phyloP scores from a whole-genome alignment of 2,888 invertebrate genomes.

The Podabrus alpinus region DNA sequence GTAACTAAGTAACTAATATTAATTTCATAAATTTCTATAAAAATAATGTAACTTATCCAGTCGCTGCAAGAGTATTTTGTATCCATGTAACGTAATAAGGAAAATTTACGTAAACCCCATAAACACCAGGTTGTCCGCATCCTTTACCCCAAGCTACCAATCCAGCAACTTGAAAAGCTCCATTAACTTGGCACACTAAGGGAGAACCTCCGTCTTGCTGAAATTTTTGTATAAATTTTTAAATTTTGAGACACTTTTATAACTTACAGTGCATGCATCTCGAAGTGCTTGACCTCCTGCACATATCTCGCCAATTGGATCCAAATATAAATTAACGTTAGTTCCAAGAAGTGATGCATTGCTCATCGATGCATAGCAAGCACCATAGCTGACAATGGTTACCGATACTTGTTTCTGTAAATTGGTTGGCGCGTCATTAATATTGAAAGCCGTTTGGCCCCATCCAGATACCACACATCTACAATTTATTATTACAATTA shows the following conservation, averaged over 20 bases:
- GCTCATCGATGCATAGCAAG: constrained; percentile 47
- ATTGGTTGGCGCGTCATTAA: constrained; percentile 53
- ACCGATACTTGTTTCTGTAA: constrained; percentile 78
- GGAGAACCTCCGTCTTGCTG: constrained; percentile 79
- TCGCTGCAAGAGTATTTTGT: constrained; percentile 45
- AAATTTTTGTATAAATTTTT: constrained; percentile 33
- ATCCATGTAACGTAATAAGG: constrained; percentile 71
- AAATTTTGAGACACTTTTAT: not conserved
- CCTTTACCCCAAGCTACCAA: constrained; percentile 77
- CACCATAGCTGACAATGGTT: constrained; percentile 66
- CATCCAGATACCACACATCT: constrained; percentile 80
- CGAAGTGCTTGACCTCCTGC: constrained; percentile 47
- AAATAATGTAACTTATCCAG: not conserved
- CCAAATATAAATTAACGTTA: constrained; percentile 47
- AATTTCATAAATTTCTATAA: not conserved
- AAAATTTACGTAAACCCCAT: constrained; percentile 79
- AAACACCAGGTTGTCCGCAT: constrained; percentile 70
- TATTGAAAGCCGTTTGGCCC: constrained; percentile 78
- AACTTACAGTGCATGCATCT: constrained; percentile 50
- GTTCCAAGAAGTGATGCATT: constrained; percentile 39
- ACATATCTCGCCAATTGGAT: constrained; percentile 48
- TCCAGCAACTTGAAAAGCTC: constrained; percentile 66
- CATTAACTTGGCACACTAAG: constrained; percentile 63
- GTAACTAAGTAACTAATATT: not conserved
- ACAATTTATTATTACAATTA: constrained; percentile 11